Conservation (phyloP, 37 sponge, comb jelly and placozoan genomes). For the Halisarca cf. caerulea region DNA sequence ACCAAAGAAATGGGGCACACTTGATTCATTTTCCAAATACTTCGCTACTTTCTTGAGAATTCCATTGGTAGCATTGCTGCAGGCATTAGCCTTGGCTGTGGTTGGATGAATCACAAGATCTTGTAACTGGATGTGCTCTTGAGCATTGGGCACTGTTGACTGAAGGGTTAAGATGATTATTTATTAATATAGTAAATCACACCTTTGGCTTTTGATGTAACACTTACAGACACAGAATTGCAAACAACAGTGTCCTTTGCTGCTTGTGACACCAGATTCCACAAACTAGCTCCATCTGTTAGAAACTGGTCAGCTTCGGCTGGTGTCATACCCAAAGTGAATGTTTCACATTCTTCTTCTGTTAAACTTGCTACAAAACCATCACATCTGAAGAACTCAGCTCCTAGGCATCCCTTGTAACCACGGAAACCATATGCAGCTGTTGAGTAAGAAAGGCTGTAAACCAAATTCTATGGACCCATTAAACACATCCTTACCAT, state of each 20-base stretch:
- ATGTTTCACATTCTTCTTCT: not conserved
- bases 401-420: constrained; percentile 8
- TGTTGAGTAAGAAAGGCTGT: not conserved
- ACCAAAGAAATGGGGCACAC: no score
- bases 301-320: not conserved
- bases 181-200: not conserved
- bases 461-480: not conserved
- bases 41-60: not conserved
- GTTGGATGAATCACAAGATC: not conserved
- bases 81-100: constrained; percentile 4
- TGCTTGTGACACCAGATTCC: not conserved
- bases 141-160: not conserved
- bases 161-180: not conserved
- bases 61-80: not conserved
- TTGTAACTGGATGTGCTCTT: not conserved
- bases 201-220: not conserved
- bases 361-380: not conserved
- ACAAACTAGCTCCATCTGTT: not conserved
- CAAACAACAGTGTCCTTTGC: not conserved
- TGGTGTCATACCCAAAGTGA: constrained; percentile 1
- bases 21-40: no score
- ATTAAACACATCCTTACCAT: not conserved
- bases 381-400: not conserved
- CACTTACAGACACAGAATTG: not conserved
- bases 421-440: constrained; percentile 1